Evolutionary conservation across 2,888 invertebrate genomes (phyloP).

Genomic region (Smittia sp.): DNA sequence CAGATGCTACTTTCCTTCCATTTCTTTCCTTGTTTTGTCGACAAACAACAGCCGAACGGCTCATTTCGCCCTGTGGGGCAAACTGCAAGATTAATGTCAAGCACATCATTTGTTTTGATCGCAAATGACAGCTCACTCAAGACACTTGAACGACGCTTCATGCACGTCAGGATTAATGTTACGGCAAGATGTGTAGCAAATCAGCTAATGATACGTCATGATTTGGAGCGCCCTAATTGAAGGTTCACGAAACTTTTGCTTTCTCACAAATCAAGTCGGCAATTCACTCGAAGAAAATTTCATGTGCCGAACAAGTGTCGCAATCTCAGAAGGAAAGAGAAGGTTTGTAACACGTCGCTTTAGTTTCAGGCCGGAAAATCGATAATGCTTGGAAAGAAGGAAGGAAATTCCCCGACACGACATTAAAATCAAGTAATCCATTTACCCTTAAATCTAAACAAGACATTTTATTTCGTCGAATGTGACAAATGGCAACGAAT

Average conservation of each 20-base stretch:
- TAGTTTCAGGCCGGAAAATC: background rate
- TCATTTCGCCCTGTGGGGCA: too few species aligned
- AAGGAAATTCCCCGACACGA: background rate
- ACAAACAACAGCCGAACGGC: too few species aligned
- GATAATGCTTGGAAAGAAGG: background rate
- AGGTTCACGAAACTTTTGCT: background rate
- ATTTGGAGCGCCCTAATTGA: conserved; percentile 15
- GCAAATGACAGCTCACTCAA: conserved; percentile 36
- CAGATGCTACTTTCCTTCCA: too few species aligned
- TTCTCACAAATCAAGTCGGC: background rate
- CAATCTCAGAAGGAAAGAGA: background rate
- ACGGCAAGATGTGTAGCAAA: conserved; percentile 19
- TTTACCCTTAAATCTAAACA: conserved; percentile 16
- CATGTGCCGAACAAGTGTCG: conserved; percentile 34
- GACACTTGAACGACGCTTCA: background rate
- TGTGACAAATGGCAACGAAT: conserved; percentile 36
- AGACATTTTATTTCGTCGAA: conserved; percentile 25
- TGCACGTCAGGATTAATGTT: conserved; percentile 32
- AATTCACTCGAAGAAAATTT: background rate
- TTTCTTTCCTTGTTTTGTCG: too few species aligned
- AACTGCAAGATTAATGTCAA: conserved; percentile 29
- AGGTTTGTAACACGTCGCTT: background rate
- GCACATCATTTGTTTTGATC: conserved; percentile 38
- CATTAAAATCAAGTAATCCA: background rate
- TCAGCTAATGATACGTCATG: conserved; percentile 36